Percentiles rank a stretch among this genome's conserved stretches.
phyloP scores from a whole-genome alignment of 2,113 vertebrate species.

The Xyliphius kryptos region DNA sequence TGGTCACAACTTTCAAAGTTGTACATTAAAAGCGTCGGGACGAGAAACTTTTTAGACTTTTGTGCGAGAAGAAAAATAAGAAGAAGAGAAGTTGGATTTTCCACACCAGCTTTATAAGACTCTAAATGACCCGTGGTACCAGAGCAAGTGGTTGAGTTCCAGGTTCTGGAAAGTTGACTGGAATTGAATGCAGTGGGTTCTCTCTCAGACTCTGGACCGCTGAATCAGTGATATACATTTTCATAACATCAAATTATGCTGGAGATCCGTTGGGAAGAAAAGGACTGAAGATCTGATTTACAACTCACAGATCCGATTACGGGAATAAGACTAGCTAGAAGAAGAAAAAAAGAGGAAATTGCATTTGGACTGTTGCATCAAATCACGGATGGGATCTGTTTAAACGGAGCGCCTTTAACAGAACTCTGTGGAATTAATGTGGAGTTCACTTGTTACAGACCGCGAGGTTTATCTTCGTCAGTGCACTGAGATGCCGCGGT shows the following conservation, averaged over 20 bases:
- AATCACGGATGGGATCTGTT: neutral
- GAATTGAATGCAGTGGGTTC: no score
- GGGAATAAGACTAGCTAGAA: neutral
- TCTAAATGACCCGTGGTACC: no score
- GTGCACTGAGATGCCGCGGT: neutral
- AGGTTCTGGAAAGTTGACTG: no score
- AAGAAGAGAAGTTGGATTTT: no score
- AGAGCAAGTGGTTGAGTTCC: no score
- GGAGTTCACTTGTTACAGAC: neutral
- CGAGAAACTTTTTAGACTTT: no score
- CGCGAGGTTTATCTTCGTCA: neutral
- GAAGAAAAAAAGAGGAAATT: conserved; percentile 8
- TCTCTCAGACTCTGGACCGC: neutral
- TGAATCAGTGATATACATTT: conserved; percentile 24
- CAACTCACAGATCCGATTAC: conserved; percentile 3
- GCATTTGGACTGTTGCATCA: conserved; percentile 8
- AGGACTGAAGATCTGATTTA: conserved; percentile 2
- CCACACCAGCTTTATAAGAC: no score
- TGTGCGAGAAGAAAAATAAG: no score
- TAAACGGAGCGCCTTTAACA: neutral
- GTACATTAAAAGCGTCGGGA: no score
- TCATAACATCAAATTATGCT: conserved; percentile 17
- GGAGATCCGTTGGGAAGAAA: neutral
- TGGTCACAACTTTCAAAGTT: no score
- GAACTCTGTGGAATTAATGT: conserved; percentile 1